Evolutionary conservation across 2,113 vertebrate species (phyloP), one percentile per base, ranked within the genome.

Genomic region (Regulus satrapa): DNA sequence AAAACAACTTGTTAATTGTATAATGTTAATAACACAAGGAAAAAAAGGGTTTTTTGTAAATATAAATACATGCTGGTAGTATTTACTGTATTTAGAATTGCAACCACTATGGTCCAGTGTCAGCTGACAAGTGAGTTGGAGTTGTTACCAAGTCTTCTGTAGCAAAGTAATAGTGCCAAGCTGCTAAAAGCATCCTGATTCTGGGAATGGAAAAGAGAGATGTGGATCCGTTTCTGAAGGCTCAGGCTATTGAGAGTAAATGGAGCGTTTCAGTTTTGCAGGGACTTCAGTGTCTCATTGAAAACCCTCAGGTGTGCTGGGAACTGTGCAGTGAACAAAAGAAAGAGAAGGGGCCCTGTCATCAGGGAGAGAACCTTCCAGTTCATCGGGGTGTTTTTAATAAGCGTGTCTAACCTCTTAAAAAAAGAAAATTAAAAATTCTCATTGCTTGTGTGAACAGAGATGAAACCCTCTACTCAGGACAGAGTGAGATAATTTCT

Each of bases 391-490:
- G 18, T 59, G 21, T 31, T 88, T 52, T 90, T 28, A 78, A 20
- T 58, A 67, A 58, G 4, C 0, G 1, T n/a, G 14, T 7, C 23
- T 90, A 6, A 46, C 46, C 12, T n/a, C 34, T 28, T 0, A 43
- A 63, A 64, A 55, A 29, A n/a, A 12, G 14, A 40, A 40, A 10
- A 40, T 14, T 40, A 40, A 40, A 14, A 40, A 14, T 40, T 40
- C 40, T 40, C 40, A 40, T 43, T 26, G 23, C 18, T 67, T 41
- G 1, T 62, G 38, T 54, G 55, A 54, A 3, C 71, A 15, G 5
- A 48, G 25, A 28, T 52, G 43, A 45, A 34, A 66, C 3, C 10
- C 49, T 0, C 1, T 12, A 5, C 25, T 76, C 2, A 0, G 3
- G 12, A 36, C 6, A 14, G 41, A 66, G 10, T 17, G 29, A 31